phyloP scores from a whole-genome alignment of 2,797 vertebrate species.

The Lacerta bilineata region DNA sequence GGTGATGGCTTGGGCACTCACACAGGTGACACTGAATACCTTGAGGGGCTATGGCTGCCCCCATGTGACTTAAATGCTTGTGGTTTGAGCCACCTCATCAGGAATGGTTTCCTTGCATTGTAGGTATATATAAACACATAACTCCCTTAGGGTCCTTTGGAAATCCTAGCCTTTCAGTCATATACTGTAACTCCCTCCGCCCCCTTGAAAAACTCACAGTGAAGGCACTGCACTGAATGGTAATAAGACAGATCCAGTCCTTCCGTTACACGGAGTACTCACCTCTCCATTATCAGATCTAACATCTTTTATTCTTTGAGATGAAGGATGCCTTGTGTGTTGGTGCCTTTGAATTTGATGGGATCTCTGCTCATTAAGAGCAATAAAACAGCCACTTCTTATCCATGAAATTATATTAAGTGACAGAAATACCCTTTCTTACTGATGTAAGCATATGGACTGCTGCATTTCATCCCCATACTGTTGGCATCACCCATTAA shows the following conservation, averaged over 20 bases:
- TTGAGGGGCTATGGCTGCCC: too few species aligned
- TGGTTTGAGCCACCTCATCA: not conserved
- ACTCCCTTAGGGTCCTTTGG: slow-evolving; percentile 1
- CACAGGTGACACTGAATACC: too few species aligned
- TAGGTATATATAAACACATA: slow-evolving; percentile 43
- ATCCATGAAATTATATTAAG: slow-evolving; percentile 90
- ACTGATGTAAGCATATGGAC: slow-evolving; percentile 66
- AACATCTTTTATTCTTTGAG: slow-evolving; percentile 52
- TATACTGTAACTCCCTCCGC: slow-evolving; percentile 45
- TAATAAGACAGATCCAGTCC: slow-evolving; percentile 29
- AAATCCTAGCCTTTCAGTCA: slow-evolving; percentile 35
- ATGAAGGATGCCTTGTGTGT: slow-evolving; percentile 51
- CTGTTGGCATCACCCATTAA: slow-evolving; percentile 89
- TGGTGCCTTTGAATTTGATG: slow-evolving; percentile 67
- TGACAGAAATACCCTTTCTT: slow-evolving; percentile 75
- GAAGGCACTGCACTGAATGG: slow-evolving; percentile 40
- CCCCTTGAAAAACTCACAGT: not conserved
- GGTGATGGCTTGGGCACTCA: too few species aligned
- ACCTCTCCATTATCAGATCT: slow-evolving; percentile 53
- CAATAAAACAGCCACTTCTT: slow-evolving; percentile 88
- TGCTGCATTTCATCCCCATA: slow-evolving; percentile 81
- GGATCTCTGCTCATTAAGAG: slow-evolving; percentile 68
- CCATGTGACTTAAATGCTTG: not conserved
- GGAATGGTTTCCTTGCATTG: slow-evolving; percentile 7
- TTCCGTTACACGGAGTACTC: slow-evolving; percentile 60